Base-by-base conservation (phyloP, 1,140 invertebrate species). In the Centruroides vittatus region DNA sequence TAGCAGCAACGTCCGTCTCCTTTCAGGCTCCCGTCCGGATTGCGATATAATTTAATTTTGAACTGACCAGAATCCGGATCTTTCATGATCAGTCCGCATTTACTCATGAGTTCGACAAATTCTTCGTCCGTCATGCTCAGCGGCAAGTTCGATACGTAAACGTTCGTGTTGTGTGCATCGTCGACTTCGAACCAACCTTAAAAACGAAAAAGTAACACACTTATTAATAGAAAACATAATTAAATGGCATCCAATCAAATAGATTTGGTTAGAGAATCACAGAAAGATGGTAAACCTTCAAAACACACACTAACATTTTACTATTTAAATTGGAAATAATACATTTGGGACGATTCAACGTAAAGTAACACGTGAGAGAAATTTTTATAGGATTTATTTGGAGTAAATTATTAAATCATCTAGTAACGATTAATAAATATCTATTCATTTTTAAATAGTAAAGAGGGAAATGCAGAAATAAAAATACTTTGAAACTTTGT, bases 1-100 rank as follows among this genome's bases (percentile, higher is more conserved):
- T 98, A 99, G 66, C 91, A 92, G 73, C 95, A 99, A 7, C 93
- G 78, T 13, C 87, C 97, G 78, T 99, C 96, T 12, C 96, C 96
- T 78, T 99, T 99, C 10, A 89, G 78, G 65, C 85, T 79, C 47
- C 85, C 85, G 4, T 89, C 80, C 51, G 81, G 73, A 70, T 96
- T 90, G 67, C 78, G 84, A 73, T 99, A 99, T 9, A 99, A 72
- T 78, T 98, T 99, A 0, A 98, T 78, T 78, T 96, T 99, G 70
- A 88, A 88, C 71, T 91, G 87, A 61, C 85, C 84, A 5, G 78
- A 84, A 47, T 80, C 79, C 0, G 86, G 81, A 75, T 98, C 94
- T 66, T 86, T 82, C 78, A 93, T 89, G 13, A 99, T 82, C 34
- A 98, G 77, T n/a, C 96, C 96, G 80, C 88, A 98, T 76, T 98